phyloP scores from a whole-genome alignment of 92 coral and sea anemone species.

The Umimayanthus chanpuru region DNA sequence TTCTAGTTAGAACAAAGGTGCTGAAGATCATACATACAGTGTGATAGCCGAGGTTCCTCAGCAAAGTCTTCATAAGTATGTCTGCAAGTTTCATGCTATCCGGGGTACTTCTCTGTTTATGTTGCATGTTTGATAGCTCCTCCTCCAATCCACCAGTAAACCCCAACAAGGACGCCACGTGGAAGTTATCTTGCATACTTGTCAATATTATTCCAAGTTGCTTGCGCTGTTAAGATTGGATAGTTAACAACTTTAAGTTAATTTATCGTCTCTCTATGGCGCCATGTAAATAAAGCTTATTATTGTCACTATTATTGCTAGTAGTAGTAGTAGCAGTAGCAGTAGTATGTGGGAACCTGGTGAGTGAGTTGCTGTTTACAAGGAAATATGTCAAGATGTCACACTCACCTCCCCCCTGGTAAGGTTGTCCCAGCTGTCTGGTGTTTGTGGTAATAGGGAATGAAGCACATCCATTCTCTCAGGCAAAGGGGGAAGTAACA shows the following conservation, averaged over 20 bases:
- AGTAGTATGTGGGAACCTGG: too few species aligned
- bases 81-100: constrained; percentile 65
- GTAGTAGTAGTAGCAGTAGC: too few species aligned
- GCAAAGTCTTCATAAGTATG: constrained; percentile 76
- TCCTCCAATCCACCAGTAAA: constrained; percentile 60
- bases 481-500: constrained; percentile 81
- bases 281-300: too few species aligned
- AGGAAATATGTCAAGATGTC: too few species aligned
- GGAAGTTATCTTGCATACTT: constrained; percentile 87
- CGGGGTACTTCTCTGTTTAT: constrained; percentile 20
- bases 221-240: constrained; percentile 57
- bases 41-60: constrained; percentile 71
- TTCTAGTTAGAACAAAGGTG: not conserved
- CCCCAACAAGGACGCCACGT: constrained; percentile 79
- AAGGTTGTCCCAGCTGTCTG: constrained; percentile 82
- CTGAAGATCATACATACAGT: constrained; percentile 53
- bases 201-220: constrained; percentile 77
- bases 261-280: too few species aligned
- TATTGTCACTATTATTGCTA: too few species aligned
- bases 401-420: constrained; percentile 77
- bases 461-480: constrained; percentile 88
- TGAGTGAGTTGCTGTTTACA: too few species aligned
- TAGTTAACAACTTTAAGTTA: not conserved
- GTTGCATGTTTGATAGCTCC: constrained; percentile 22
- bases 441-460: constrained; percentile 78